Base-by-base conservation (phyloP, 2,888 invertebrate species). In the Lissocephala sabroskyi region DNA sequence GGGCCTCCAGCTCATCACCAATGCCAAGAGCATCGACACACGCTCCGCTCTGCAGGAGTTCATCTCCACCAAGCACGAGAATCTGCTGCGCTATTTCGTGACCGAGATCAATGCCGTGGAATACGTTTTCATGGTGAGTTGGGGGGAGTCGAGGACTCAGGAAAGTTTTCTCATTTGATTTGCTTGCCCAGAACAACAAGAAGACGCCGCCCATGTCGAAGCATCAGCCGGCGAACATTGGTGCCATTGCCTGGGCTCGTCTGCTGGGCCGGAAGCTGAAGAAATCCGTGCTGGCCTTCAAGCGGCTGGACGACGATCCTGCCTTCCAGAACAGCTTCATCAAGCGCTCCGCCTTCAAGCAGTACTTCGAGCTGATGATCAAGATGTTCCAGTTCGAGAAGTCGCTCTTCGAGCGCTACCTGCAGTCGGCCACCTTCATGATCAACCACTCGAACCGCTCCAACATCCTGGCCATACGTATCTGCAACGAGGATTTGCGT, bases 231-330 rank as follows among this genome's bases (percentile, higher is more conserved):
- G 91, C 92, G 0, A 88, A 90, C n/a, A 90, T 93, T 3, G 95
- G 96, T 6, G 88, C 93, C 13, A 93, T 97, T 56, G 92, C 90
- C 81, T 97, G 96, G 96, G 91, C 91, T 10, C 87, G 94, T 36
- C 88, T 92, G 45, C 85, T 96, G 13, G 93, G 94, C 75, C 88
- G 91, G 62, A 90, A 90, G 61, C 87, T 97, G 65, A 95, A 94
- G 80, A 89, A 88, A 57, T 91, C 95, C 0, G 90, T 95, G 17
- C 85, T 95, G 70, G 89, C 89, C 48, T 95, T 96, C 70, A 90
- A 92, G 80, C 88, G 90, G 73, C 90, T 83, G 23, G 83, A 84
- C 52, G 60, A 83, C 45, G 74, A 81, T 41, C 82, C 83, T 6
- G 80, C 68, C 14, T 56, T 83, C 13, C 90, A 92, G 70, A 86